phyloP scores from a whole-genome alignment of 2,797 vertebrate species.

The Karalla daura region DNA sequence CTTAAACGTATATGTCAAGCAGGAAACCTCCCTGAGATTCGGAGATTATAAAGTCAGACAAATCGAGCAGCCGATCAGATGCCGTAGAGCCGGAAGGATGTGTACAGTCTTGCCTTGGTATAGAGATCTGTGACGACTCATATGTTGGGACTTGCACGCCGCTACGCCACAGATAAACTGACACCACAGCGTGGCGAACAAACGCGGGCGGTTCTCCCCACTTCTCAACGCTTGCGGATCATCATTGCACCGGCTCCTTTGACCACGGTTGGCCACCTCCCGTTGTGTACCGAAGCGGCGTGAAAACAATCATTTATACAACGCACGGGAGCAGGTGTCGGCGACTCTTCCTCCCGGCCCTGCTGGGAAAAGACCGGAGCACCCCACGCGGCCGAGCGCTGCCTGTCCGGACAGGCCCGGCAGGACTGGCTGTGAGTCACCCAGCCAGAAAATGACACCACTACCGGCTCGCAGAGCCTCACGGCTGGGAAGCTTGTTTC shows the following conservation, averaged over 20 bases:
- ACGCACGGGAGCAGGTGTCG: conserved; percentile 20
- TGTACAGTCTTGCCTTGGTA: conserved; percentile 1
- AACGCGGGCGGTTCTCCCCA: not conserved
- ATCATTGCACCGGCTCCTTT: not conserved
- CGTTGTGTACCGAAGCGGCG: not conserved
- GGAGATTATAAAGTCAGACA: conserved; percentile 5
- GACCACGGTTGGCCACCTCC: not conserved
- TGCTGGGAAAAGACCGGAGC: conserved; percentile 33
- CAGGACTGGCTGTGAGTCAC: conserved; percentile 69
- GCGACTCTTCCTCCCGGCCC: conserved; percentile 11
- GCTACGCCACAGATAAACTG: not conserved
- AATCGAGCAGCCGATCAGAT: not conserved
- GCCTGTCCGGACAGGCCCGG: conserved; percentile 66
- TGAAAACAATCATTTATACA: conserved; percentile 9
- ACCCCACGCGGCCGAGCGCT: conserved; percentile 20
- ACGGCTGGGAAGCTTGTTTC: conserved; percentile 31
- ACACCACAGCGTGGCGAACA: not conserved
- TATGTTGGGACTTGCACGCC: too few relatives aligned
- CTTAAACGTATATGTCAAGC: too few relatives aligned
- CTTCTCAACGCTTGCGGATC: not conserved
- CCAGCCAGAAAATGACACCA: conserved; percentile 74
- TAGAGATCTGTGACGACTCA: conserved; percentile 12
- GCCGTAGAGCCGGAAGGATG: not conserved
- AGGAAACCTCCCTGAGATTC: too few relatives aligned
- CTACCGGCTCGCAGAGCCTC: conserved; percentile 50